Percentiles rank a stretch among this genome's conserved stretches.
phyloP scores from a whole-genome alignment of 2,797 vertebrate genomes.

The Lithobates pipiens region DNA sequence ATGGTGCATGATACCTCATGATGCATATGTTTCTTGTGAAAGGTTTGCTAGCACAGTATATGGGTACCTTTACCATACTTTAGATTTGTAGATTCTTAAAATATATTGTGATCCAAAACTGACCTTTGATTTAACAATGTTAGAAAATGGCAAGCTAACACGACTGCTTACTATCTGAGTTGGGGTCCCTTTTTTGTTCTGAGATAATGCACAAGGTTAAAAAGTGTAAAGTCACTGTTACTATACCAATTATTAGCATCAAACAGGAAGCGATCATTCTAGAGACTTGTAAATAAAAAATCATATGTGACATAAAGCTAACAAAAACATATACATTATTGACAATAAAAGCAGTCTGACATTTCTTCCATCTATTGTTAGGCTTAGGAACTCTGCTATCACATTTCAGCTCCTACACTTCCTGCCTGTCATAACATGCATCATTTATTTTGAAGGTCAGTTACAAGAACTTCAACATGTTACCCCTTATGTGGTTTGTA shows the following conservation, averaged over 20 bases:
- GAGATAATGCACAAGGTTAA: background rate
- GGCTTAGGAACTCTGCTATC: conserved; percentile 11
- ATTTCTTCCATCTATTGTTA: conserved; percentile 22
- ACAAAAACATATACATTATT: background rate
- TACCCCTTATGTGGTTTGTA: background rate
- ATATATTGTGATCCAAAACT: no score
- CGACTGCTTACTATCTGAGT: no score
- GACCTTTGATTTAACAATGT: no score
- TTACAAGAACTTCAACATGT: conserved; percentile 5
- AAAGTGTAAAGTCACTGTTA: background rate
- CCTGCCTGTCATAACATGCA: conserved; percentile 35
- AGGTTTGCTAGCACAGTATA: no score
- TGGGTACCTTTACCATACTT: no score
- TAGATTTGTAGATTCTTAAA: no score
- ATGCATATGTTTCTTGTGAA: no score
- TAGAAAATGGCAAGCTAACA: no score
- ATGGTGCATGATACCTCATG: no score
- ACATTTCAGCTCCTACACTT: conserved; percentile 30
- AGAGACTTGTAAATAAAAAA: background rate
- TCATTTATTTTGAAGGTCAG: conserved; percentile 24
- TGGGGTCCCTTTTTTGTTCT: no score
- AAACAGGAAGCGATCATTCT: background rate
- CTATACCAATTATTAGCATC: background rate
- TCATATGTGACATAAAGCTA: background rate
- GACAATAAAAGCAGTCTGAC: background rate